These are phyloP conservation scores for Mus caroli DNA, from an alignment of 2,797 vertebrate species.

Conservation along the genomic window DNA sequence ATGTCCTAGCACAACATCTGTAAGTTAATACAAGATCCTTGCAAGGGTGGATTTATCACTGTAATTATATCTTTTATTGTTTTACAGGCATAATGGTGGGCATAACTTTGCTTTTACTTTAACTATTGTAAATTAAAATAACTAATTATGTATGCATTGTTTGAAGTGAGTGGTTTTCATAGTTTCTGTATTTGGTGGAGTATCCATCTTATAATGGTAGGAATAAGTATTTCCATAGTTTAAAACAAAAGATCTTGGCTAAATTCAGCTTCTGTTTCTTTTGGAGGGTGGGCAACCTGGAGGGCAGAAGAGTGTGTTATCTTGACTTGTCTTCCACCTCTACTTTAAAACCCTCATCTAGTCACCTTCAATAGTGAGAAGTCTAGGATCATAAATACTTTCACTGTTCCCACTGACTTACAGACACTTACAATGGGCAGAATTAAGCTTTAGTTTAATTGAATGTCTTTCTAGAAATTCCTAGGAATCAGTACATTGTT, in stretches of 20 bases:
- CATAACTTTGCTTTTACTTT: conserved; percentile 84
- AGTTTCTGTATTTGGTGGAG: conserved; percentile 84
- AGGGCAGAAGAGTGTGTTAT: conserved; percentile 80
- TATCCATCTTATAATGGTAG: conserved; percentile 86
- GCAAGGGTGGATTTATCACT: conserved; percentile 96
- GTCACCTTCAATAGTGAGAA: conserved; percentile 77
- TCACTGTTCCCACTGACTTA: conserved; percentile 79
- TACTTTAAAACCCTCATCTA: conserved; percentile 67
- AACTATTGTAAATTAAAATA: conserved; percentile 83
- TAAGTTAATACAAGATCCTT: conserved; percentile 98
- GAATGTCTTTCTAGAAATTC: conserved; percentile 75
- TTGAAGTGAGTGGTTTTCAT: conserved; percentile 89
- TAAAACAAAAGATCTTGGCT: conserved; percentile 78
- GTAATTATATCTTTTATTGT: conserved; percentile 91
- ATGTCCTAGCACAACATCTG: conserved; percentile 99
- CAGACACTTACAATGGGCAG: conserved; percentile 71
- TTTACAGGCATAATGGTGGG: conserved; percentile 90
- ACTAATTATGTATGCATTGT: conserved; percentile 86
- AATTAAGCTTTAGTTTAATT: conserved; percentile 78
- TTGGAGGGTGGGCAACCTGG: conserved; percentile 85
- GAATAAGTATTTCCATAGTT: conserved; percentile 85
- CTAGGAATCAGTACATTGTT: conserved; percentile 74
- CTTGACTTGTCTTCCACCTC: neutral
- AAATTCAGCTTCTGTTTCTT: conserved; percentile 78
- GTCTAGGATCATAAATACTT: conserved; percentile 65